These are phyloP conservation scores for Trissolcus japonicus DNA, from an alignment of 2,888 invertebrate species.

Conservation along the genomic window DNA sequence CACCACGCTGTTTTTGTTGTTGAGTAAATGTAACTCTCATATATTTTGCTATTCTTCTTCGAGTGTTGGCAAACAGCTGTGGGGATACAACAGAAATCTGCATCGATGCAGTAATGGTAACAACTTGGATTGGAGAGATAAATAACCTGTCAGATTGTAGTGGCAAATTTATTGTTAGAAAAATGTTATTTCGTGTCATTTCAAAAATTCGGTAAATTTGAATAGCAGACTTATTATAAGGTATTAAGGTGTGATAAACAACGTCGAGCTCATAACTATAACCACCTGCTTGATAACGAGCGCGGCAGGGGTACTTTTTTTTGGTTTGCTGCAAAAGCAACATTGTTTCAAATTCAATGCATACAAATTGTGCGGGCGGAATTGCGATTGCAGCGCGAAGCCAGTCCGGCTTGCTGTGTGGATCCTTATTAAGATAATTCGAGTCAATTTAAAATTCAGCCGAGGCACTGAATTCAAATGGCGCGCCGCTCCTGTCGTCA, in stretches of 20 bases:
- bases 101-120: too few species aligned
- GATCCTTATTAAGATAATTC: slow-evolving; percentile 69
- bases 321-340: slow-evolving; percentile 57
- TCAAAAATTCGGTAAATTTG: neutral
- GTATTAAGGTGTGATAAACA: too few species aligned
- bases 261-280: slow-evolving; percentile 2
- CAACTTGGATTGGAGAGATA: too few species aligned
- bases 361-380: slow-evolving; percentile 64
- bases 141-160: too few species aligned
- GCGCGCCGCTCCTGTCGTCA: slow-evolving; percentile 39
- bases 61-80: too few species aligned
- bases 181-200: too few species aligned
- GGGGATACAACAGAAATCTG: too few species aligned
- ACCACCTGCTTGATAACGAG: slow-evolving; percentile 40
- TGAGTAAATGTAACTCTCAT: too few species aligned
- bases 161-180: too few species aligned
- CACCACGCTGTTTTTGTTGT: too few species aligned
- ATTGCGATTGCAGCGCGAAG: slow-evolving; percentile 46
- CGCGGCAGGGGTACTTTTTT: slow-evolving; percentile 19
- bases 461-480: slow-evolving; percentile 66
- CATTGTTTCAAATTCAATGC: slow-evolving; percentile 69
- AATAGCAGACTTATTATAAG: neutral
- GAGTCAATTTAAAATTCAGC: slow-evolving; percentile 68
- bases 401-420: slow-evolving; percentile 43
- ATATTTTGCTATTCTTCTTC: too few species aligned